Evolutionary conservation across 2,888 invertebrate genomes (phyloP).

Genomic region (Nomada fucata): DNA sequence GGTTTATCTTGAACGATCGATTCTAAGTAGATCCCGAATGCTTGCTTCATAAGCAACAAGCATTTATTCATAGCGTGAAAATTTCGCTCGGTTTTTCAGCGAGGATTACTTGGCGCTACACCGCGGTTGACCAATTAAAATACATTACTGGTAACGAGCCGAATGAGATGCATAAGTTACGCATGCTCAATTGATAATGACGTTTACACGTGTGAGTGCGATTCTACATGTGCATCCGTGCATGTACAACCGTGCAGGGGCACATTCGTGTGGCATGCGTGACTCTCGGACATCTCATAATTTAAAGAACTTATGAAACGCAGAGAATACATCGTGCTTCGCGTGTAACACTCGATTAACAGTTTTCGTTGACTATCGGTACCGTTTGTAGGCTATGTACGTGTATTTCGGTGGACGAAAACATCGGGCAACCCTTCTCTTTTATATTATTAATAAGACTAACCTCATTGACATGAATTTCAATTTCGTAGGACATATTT

Average conservation of each 20-base stretch:
- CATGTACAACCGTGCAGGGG: constrained; percentile 10
- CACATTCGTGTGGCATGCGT: constrained; percentile 44
- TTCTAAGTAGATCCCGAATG: too few species aligned
- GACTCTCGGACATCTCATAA: constrained; percentile 43
- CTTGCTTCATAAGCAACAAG: neutral
- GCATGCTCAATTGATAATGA: constrained; percentile 75
- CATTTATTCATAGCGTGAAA: neutral
- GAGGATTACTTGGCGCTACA: constrained; percentile 52
- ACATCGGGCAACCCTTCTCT: too few species aligned
- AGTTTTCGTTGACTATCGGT: constrained; percentile 5
- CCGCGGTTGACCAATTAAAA: constrained; percentile 79
- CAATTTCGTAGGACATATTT: too few species aligned
- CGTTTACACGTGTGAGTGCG: constrained; percentile 59
- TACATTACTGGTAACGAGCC: constrained; percentile 82
- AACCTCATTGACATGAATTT: too few species aligned
- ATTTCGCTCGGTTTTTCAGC: constrained; percentile 32
- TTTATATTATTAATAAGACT: too few species aligned
- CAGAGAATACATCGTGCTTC: constrained; percentile 30
- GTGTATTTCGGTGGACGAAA: too few species aligned
- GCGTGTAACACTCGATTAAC: constrained; percentile 35
- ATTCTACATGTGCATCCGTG: neutral
- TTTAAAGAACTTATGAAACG: constrained; percentile 47
- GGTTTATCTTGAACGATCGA: neutral
- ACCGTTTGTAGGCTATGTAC: neutral
- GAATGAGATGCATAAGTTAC: constrained; percentile 79